phyloP scores from a whole-genome alignment of 2,888 invertebrate species.

The Phanerotoma sp. region DNA sequence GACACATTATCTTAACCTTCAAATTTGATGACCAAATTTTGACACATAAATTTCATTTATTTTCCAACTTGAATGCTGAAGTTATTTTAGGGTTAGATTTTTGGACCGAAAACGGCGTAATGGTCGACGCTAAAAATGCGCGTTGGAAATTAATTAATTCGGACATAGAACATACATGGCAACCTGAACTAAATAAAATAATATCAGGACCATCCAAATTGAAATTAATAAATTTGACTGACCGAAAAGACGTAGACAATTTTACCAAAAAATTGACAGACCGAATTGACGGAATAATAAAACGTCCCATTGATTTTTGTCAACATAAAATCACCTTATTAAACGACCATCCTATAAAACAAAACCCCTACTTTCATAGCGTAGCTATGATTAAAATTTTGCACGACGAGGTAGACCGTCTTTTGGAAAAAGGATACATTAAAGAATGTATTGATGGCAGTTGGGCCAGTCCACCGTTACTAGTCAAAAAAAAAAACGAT shows the following conservation, averaged over 20 bases:
- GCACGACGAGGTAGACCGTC: constrained; percentile 14
- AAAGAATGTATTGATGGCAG: constrained; percentile 12
- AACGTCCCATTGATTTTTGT: constrained; percentile 12
- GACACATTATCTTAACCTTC: not conserved
- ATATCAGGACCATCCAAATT: not conserved
- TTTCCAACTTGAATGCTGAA: not conserved
- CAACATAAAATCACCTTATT: constrained; percentile 23
- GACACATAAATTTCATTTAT: not conserved
- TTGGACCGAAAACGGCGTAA: not conserved
- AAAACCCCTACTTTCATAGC: constrained; percentile 21
- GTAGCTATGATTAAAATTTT: constrained; percentile 13
- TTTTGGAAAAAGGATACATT: constrained; percentile 18
- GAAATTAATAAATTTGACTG: not conserved
- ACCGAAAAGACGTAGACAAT: not conserved
- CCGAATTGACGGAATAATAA: constrained; percentile 11
- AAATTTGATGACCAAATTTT: not conserved
- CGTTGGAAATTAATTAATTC: not conserved
- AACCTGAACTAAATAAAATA: no score
- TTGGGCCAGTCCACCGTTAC: constrained; percentile 25
- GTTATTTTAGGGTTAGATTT: not conserved
- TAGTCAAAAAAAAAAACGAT: constrained; percentile 21
- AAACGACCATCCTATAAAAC: constrained; percentile 12
- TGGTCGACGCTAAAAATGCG: not conserved
- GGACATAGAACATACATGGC: not conserved
- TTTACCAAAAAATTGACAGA: constrained; percentile 18